Conservation (phyloP, 2,888 invertebrate species). For the Exocentrus adspersus region DNA sequence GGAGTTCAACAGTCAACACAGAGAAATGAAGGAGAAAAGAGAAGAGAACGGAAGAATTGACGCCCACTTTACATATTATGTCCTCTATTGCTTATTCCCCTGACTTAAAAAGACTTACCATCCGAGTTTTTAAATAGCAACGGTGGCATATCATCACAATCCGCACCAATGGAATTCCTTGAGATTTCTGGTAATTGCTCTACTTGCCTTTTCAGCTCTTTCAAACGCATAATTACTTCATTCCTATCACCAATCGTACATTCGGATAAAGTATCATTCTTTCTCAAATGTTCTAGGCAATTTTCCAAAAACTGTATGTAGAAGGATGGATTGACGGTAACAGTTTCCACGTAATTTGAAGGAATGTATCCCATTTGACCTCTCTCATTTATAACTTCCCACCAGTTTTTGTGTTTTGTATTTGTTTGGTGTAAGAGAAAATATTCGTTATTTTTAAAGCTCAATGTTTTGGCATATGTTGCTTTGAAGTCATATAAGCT, state of each 20-base stretch:
- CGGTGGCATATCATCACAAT: constrained; percentile 53
- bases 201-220: constrained; percentile 73
- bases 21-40: too few relatives aligned
- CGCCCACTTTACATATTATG: too few relatives aligned
- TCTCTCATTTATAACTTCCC: constrained; percentile 85
- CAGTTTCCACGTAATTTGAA: constrained; percentile 84
- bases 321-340: constrained; percentile 79
- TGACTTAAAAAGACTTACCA: too few relatives aligned
- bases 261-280: constrained; percentile 50
- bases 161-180: constrained; percentile 52
- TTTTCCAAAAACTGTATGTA: constrained; percentile 77
- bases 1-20: too few relatives aligned
- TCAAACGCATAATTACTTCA: constrained; percentile 70
- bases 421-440: constrained; percentile 83
- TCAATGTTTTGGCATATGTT: constrained; percentile 83
- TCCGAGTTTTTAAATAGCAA: constrained; percentile 58
- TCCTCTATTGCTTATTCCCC: too few relatives aligned
- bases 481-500: constrained; percentile 87
- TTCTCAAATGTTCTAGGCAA: constrained; percentile 67
- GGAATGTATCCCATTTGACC: constrained; percentile 88
- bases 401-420: constrained; percentile 77
- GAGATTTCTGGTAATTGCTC: constrained; percentile 60
- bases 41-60: too few relatives aligned
- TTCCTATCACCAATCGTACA: constrained; percentile 66
- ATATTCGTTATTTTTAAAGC: constrained; percentile 82